These are phyloP conservation scores for Gyps fulvus DNA, from an alignment of 2,113 vertebrate species.

Conservation along the genomic window DNA sequence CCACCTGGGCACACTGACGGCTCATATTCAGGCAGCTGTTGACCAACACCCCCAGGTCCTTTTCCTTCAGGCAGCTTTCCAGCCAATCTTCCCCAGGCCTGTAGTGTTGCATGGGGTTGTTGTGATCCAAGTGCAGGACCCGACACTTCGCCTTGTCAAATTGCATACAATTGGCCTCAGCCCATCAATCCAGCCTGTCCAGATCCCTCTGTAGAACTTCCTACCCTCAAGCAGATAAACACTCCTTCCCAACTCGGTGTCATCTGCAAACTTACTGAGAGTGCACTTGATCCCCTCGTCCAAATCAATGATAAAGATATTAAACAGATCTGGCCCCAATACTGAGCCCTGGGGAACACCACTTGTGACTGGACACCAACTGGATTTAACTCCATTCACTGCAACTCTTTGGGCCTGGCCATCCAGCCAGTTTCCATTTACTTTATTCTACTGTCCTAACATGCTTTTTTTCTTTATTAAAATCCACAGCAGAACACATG, in stretches of 20 bases:
- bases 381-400: not conserved
- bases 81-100: not conserved
- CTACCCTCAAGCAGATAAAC: not conserved
- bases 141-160: accelerated
- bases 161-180: accelerated
- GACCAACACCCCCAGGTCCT: not conserved
- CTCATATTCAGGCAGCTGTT: not conserved
- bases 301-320: not conserved
- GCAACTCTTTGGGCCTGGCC: not conserved
- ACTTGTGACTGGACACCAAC: accelerated
- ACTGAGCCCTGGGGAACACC: not conserved
- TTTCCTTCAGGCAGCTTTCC: not conserved
- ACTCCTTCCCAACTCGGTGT: not conserved
- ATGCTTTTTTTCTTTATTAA: not conserved
- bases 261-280: not conserved
- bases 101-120: accelerated
- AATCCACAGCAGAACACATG: not conserved
- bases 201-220: not conserved
- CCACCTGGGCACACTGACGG: not conserved
- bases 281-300: not conserved
- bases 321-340: not conserved
- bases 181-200: not conserved
- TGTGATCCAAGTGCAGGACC: not conserved
- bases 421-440: not conserved
- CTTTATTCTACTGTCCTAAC: not conserved